Percentiles rank a stretch among this genome's conserved stretches.
phyloP scores from a whole-genome alignment of 2,888 invertebrate species.

The Anoplius nigerrimus region DNA sequence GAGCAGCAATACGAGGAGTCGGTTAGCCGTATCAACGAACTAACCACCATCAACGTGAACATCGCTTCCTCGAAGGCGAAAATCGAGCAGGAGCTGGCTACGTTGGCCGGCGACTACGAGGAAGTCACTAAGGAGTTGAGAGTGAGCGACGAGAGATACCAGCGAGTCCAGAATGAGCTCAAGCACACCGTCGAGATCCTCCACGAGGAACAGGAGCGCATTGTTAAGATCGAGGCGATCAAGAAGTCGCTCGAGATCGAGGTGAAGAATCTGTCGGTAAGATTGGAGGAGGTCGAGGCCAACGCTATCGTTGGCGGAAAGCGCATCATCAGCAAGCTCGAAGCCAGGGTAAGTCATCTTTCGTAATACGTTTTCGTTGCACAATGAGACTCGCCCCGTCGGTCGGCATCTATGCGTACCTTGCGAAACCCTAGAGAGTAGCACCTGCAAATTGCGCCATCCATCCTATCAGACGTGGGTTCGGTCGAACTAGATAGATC shows the following conservation, averaged over 20 bases:
- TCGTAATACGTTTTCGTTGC: too few relatives aligned
- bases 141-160: slow-evolving; percentile 95
- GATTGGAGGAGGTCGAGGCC: slow-evolving; percentile 96
- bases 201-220: slow-evolving; percentile 97
- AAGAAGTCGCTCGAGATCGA: slow-evolving; percentile 98
- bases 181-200: slow-evolving; percentile 95
- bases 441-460: too few relatives aligned
- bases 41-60: slow-evolving; percentile 96
- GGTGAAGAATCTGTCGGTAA: slow-evolving; percentile 95
- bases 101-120: slow-evolving; percentile 96
- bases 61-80: slow-evolving; percentile 95
- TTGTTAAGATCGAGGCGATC: slow-evolving; percentile 97
- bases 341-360: slow-evolving; percentile 80
- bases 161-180: slow-evolving; percentile 93
- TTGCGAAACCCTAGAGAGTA: too few relatives aligned
- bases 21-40: slow-evolving; percentile 92
- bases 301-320: slow-evolving; percentile 97
- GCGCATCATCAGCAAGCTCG: slow-evolving; percentile 98
- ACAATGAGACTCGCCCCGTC: too few relatives aligned
- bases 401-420: too few relatives aligned
- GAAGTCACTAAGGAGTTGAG: slow-evolving; percentile 97
- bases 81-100: slow-evolving; percentile 94
- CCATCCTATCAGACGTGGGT: too few relatives aligned
- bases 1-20: slow-evolving; percentile 95
- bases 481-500: too few relatives aligned